Conservation (phyloP, 2,888 invertebrate species). For the Dugesia japonica region DNA sequence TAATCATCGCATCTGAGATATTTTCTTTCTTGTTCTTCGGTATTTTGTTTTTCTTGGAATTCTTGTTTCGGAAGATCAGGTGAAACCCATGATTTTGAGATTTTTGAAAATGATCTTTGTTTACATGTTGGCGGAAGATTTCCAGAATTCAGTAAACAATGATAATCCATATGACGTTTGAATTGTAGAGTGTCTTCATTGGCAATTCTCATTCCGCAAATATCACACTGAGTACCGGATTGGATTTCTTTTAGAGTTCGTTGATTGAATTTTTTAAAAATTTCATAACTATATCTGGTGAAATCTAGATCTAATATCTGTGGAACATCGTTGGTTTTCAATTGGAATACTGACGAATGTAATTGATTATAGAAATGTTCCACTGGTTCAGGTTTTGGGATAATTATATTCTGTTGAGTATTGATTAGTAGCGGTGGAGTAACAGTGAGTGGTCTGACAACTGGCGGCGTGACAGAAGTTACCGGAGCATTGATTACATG, state of each 20-base stretch:
- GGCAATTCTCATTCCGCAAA: constrained; percentile 81
- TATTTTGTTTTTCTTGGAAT: not conserved
- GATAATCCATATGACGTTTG: constrained; percentile 86
- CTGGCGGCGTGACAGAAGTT: no score
- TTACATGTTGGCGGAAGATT: not conserved
- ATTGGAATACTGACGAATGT: not conserved
- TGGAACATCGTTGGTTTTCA: not conserved
- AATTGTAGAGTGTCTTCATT: constrained; percentile 65
- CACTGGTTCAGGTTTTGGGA: not conserved
- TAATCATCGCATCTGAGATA: not conserved
- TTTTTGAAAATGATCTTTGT: not conserved
- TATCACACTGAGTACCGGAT: constrained; percentile 81
- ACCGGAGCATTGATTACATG: no score
- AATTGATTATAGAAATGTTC: not conserved
- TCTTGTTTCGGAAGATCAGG: not conserved
- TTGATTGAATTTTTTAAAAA: not conserved
- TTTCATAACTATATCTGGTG: not conserved
- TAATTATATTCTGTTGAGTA: no score
- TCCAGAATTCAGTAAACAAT: constrained; percentile 56
- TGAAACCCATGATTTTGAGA: not conserved
- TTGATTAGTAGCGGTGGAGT: no score
- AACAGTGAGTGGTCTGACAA: no score
- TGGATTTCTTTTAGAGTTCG: constrained; percentile 52
- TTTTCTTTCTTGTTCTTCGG: not conserved
- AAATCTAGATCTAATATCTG: not conserved